phyloP scores from a whole-genome alignment of 1,140 invertebrate species.

The Coenobita brevimanus region DNA sequence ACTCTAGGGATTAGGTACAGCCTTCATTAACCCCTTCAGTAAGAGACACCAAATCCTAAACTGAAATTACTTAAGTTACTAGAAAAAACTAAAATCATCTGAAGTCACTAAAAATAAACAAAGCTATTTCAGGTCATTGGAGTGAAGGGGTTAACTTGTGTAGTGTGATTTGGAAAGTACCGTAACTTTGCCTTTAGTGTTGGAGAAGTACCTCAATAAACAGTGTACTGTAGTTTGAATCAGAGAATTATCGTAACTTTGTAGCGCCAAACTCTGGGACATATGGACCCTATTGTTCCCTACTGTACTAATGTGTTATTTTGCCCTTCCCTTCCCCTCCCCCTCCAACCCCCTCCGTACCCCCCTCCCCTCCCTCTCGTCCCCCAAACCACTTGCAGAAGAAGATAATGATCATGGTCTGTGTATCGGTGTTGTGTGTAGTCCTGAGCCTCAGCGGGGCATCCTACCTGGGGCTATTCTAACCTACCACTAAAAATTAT shows the following conservation, averaged over 20 bases:
- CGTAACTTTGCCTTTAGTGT: too few relatives aligned
- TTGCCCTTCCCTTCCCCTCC: slow-evolving; percentile 36
- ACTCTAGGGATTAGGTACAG: too few relatives aligned
- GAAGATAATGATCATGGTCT: slow-evolving; percentile 99
- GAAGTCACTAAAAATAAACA: too few relatives aligned
- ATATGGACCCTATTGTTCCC: slow-evolving; percentile 39
- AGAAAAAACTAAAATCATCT: too few relatives aligned
- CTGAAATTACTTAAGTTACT: too few relatives aligned
- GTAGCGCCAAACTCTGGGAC: slow-evolving; percentile 39
- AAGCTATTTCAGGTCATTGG: too few relatives aligned
- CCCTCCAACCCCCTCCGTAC: slow-evolving; percentile 71
- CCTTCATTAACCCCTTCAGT: too few relatives aligned
- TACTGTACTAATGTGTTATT: slow-evolving; percentile 50
- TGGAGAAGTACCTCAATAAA: too few relatives aligned
- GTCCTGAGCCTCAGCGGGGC: slow-evolving; percentile 85
- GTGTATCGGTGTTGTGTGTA: slow-evolving; percentile 91
- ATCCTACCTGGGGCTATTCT: slow-evolving; percentile 79
- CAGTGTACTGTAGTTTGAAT: slow-evolving; percentile 4
- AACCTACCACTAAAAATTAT: slow-evolving; percentile 63
- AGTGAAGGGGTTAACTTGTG: too few relatives aligned
- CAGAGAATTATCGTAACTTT: neutral
- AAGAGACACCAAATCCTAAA: too few relatives aligned
- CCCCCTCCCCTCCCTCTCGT: slow-evolving; percentile 70
- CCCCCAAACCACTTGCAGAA: too few relatives aligned
- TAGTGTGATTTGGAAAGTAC: too few relatives aligned